Conservation (phyloP, 1,140 invertebrate genomes). For the Orchestia grillus region DNA sequence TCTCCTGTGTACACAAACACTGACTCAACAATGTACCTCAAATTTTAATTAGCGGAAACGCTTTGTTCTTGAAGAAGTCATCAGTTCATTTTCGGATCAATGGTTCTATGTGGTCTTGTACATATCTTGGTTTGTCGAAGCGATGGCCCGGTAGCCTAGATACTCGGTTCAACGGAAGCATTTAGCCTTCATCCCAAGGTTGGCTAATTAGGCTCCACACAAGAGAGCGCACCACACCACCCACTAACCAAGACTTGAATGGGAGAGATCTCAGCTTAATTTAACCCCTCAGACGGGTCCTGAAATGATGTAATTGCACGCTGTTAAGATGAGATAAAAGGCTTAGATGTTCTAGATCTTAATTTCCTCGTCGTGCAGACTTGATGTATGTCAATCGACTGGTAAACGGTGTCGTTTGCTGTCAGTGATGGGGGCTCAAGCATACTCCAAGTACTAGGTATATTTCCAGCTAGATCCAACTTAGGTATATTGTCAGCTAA, state of each 20-base stretch:
- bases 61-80: background rate
- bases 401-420: background rate
- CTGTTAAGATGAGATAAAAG: background rate
- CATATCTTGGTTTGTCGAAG: background rate
- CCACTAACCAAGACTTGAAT: background rate
- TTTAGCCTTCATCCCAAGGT: conserved; percentile 36
- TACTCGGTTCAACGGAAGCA: conserved; percentile 14
- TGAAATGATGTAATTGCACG: background rate
- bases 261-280: background rate
- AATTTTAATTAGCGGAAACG: background rate
- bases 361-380: background rate
- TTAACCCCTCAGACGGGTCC: background rate
- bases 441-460: background rate
- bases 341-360: background rate
- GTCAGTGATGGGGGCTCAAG: background rate
- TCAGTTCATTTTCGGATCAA: background rate
- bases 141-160: conserved; percentile 15
- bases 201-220: background rate
- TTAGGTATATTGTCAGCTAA: background rate
- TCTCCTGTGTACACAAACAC: background rate
- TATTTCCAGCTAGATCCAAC: no score
- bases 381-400: background rate
- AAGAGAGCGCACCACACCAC: background rate
- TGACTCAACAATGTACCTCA: background rate
- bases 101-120: background rate